A percentile compares a stretch with the other conserved stretches of the same genome.
phyloP scores from a whole-genome alignment of 1,140 invertebrate genomes.

The Bombus confusus region DNA sequence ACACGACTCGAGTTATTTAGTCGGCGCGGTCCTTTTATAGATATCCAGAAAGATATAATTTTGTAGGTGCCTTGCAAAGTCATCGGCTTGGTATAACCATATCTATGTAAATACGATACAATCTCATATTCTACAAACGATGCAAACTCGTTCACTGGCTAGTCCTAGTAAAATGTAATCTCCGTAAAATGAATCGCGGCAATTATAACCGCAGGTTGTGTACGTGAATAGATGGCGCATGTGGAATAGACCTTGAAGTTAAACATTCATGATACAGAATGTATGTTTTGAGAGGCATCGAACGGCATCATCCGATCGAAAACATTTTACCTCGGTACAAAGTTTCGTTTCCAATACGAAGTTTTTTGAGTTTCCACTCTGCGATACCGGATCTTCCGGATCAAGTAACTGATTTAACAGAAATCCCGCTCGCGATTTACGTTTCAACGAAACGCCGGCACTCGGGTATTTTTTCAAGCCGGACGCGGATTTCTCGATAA shows the following conservation, averaged over 20 bases:
- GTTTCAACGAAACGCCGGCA: conserved; percentile 1
- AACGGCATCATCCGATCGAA: background rate
- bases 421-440: background rate
- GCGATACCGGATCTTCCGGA: background rate
- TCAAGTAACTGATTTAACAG: background rate
- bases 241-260: background rate
- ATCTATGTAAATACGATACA: background rate
- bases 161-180: background rate
- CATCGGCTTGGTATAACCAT: background rate
- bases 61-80: background rate
- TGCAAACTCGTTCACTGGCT: too few relatives aligned
- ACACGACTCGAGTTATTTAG: background rate
- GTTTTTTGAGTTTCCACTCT: background rate
- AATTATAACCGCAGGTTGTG: background rate
- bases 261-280: background rate
- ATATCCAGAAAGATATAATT: background rate
- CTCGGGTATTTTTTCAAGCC: conserved; percentile 7
- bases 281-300: background rate
- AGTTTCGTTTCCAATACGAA: background rate
- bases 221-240: background rate
- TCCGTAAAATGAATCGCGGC: background rate
- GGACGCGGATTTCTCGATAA: conserved; percentile 6
- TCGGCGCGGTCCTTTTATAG: background rate
- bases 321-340: background rate
- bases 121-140: too few relatives aligned